A percentile compares a stretch with the other conserved stretches of the same genome.
Evolutionary conservation across 2,888 invertebrate genomes (phyloP).

Genomic region (Herminia tarsipennalis): DNA sequence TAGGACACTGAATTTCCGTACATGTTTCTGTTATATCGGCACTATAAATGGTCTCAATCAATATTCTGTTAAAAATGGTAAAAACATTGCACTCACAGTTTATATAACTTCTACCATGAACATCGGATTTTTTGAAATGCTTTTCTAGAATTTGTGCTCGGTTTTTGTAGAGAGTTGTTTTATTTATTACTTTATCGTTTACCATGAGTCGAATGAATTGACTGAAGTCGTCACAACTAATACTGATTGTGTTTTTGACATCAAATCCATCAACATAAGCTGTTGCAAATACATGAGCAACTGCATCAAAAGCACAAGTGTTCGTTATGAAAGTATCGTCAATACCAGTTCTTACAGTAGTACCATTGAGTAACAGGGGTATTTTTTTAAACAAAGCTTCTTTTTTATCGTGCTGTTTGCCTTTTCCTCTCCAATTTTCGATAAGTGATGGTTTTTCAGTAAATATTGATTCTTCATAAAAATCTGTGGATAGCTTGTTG

Average conservation of each 20-base stretch:
- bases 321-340: conserved; percentile 3
- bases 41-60: conserved; percentile 4
- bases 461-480: conserved; percentile 5
- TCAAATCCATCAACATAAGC: conserved; percentile 1
- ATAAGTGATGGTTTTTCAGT: conserved; percentile 4
- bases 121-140: conserved; percentile 1
- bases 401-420: background rate
- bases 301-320: conserved; percentile 7
- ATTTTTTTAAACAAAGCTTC: conserved; percentile 2
- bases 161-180: background rate
- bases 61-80: conserved; percentile 2
- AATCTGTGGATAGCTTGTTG: conserved; percentile 1
- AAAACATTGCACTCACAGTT: conserved; percentile 5
- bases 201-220: conserved; percentile 1
- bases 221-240: background rate
- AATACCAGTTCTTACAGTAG: conserved; percentile 1
- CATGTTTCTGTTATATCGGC: conserved; percentile 3
- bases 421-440: conserved; percentile 8
- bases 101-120: background rate
- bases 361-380: background rate
- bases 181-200: background rate
- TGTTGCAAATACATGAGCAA: conserved; percentile 4
- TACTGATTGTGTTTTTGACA: background rate
- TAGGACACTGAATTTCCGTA: conserved; percentile 2
- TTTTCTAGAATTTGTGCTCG: conserved; percentile 1